phyloP scores from a whole-genome alignment of 30 jellyfish, hydroid and myxozoan species.

The Clytia hemisphaerica region DNA sequence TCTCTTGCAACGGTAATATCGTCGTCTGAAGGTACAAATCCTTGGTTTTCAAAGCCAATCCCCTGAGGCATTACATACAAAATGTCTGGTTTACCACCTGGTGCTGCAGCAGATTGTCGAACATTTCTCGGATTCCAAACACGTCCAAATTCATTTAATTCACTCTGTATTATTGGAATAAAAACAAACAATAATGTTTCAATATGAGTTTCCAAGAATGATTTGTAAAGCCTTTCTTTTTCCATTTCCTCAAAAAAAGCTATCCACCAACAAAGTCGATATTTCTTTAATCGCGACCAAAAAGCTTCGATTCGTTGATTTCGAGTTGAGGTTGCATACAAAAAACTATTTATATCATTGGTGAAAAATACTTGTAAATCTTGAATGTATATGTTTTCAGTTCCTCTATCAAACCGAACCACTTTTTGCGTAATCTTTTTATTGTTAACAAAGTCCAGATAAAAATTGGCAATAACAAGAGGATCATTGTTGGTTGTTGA shows the following conservation, averaged over 20 bases:
- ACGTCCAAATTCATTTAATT: slow-evolving; percentile 5
- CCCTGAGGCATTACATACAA: not conserved
- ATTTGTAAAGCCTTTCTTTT: not conserved
- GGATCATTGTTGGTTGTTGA: slow-evolving; percentile 33
- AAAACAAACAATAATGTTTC: slow-evolving; percentile 19
- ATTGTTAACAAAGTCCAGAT: not conserved
- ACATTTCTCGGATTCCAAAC: too few species aligned
- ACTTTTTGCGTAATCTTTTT: slow-evolving; percentile 15
- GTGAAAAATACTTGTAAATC: slow-evolving; percentile 32
- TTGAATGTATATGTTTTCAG: slow-evolving; percentile 21
- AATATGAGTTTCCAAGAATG: slow-evolving; percentile 22
- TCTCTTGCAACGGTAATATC: slow-evolving; percentile 14
- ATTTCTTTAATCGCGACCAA: slow-evolving; percentile 28
- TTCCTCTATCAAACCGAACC: slow-evolving; percentile 25
- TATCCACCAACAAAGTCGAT: slow-evolving; percentile 22
- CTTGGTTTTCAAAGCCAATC: slow-evolving; percentile 13
- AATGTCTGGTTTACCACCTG: slow-evolving; percentile 31
- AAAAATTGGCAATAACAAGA: slow-evolving; percentile 4
- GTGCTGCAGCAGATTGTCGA: slow-evolving; percentile 32
- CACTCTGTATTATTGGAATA: slow-evolving; percentile 16
- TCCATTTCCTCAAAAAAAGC: slow-evolving; percentile 10
- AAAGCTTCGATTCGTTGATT: slow-evolving; percentile 30
- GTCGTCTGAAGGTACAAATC: not conserved
- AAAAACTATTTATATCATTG: slow-evolving; percentile 10
- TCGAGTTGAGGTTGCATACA: slow-evolving; percentile 27